Evolutionary conservation across 2,888 invertebrate genomes (phyloP).

Genomic region (Archips xylosteana): DNA sequence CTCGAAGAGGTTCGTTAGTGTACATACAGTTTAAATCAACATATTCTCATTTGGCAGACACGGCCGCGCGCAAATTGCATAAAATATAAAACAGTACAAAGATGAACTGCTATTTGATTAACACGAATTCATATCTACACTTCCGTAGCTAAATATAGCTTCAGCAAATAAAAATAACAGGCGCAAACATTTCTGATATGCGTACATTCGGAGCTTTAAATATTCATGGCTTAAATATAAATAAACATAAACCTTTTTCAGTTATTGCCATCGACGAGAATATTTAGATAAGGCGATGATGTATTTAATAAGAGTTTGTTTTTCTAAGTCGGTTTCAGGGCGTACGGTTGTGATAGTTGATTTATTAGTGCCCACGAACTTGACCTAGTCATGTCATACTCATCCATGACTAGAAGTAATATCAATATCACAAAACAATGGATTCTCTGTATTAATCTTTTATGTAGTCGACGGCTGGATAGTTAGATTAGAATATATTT

Average conservation of each 20-base stretch:
- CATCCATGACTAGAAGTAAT: neutral
- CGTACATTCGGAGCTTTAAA: constrained; percentile 11
- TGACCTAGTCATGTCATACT: constrained; percentile 32
- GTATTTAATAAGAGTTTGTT: constrained; percentile 26
- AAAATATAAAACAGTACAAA: constrained; percentile 50
- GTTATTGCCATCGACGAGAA: constrained; percentile 10
- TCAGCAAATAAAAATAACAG: constrained; percentile 56
- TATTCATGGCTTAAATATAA: constrained; percentile 19
- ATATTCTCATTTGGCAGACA: neutral
- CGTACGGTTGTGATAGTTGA: constrained; percentile 40
- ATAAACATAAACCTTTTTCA: constrained; percentile 28
- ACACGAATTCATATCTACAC: constrained; percentile 65
- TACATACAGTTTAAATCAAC: neutral
- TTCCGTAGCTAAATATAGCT: constrained; percentile 68
- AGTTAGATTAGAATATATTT: too few relatives aligned
- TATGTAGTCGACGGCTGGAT: neutral
- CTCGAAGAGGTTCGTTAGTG: constrained; percentile 89
- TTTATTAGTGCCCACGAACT: constrained; percentile 38
- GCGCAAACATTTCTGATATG: constrained; percentile 40
- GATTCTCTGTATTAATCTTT: constrained; percentile 1
- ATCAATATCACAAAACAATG: constrained; percentile 20
- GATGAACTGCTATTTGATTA: constrained; percentile 64
- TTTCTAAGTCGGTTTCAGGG: constrained; percentile 39
- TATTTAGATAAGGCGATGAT: constrained; percentile 21
- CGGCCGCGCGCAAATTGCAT: neutral